Base-by-base conservation (phyloP, 2,888 invertebrate genomes). In the Hypomecis atomaria region DNA sequence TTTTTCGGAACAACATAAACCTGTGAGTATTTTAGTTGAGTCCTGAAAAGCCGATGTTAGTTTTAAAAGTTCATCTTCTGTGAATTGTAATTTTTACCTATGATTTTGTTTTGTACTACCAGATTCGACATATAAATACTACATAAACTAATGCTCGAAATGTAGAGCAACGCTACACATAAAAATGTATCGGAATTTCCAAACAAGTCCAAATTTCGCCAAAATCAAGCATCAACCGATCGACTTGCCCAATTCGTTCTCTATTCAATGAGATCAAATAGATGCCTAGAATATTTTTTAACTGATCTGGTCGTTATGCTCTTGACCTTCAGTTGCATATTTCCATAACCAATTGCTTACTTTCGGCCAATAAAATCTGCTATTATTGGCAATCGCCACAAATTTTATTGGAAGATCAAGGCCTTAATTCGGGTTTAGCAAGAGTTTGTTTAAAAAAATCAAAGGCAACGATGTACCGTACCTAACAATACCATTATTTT, bases 1-100 rank as follows among this genome's bases (percentile, higher is more conserved):
- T 79, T 86, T 92, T 64, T 84, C 90, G 50, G 91, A 85, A 71
- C 88, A 83, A 66, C 87, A 85, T 65, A 92, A 88, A 78, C 73
- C 79, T 73, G 92, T 92, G 76, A 92, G 92, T 90, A 64, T 43
- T 5, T 23, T 33, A 1, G 34, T 54, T 7, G 7, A 10, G n/a
- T 33, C 10, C 33, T 40, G 0, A 3, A 6, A 40, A 7, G 23
- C 23, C 23, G 23, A 23, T 23, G 23, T 23, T 23, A 23, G 23
- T 23, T 23, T 23, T 23, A 23, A 23, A 23, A 23, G 23, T 23
- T 23, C 3, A 23, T 23, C 23, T 3, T 23, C 23, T 23, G 23
- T 23, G 23, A 1, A 23, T 23, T 23, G 3, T 23, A 23, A 23
- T 23, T 23, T 23, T 23, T 2, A 23, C 23, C 23, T 23, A 23